phyloP scores from a whole-genome alignment of 2,888 invertebrate species.

The Drosophila kuntzei region DNA sequence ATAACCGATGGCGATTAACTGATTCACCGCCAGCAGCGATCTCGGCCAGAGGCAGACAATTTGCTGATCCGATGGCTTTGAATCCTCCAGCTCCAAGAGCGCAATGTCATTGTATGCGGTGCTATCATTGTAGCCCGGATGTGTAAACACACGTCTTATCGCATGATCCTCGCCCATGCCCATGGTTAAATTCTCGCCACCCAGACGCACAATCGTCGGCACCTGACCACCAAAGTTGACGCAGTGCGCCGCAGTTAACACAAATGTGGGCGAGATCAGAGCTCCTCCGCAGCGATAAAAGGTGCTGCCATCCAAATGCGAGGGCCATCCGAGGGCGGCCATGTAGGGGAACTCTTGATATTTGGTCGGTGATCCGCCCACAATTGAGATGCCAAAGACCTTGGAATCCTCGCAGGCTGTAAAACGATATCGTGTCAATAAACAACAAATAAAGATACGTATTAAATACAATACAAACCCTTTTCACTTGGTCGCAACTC shows the following conservation, averaged over 20 bases:
- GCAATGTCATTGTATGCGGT: conserved; percentile 89
- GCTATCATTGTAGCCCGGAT: conserved; percentile 87
- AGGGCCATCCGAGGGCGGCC: conserved; percentile 77
- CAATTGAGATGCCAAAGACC: conserved; percentile 12
- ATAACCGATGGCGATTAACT: conserved; percentile 88
- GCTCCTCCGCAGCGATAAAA: conserved; percentile 79
- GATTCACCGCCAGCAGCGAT: conserved; percentile 67
- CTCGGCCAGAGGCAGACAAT: conserved; percentile 86
- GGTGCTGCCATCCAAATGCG: conserved; percentile 38
- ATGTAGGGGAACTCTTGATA: conserved; percentile 61
- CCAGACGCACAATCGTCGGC: conserved; percentile 63
- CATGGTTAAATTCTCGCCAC: conserved; percentile 72
- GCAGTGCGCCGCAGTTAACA: conserved; percentile 83
- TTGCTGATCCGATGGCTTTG: not conserved
- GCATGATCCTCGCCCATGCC: conserved; percentile 35
- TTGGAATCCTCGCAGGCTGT: conserved; percentile 37
- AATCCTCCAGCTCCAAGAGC: conserved; percentile 86
- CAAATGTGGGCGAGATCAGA: conserved; percentile 64
- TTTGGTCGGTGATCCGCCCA: conserved; percentile 38
- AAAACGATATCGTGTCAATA: not conserved
- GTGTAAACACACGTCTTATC: conserved; percentile 80
- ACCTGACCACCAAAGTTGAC: conserved; percentile 54
- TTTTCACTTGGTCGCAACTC: conserved; percentile 54
- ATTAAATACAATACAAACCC: conserved; percentile 51
- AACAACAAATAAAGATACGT: too few species aligned